A percentile compares a stretch with the other conserved stretches of the same genome.
Evolutionary conservation across 2,888 invertebrate genomes (phyloP).

Genomic region (Podotricha telesiphe): DNA sequence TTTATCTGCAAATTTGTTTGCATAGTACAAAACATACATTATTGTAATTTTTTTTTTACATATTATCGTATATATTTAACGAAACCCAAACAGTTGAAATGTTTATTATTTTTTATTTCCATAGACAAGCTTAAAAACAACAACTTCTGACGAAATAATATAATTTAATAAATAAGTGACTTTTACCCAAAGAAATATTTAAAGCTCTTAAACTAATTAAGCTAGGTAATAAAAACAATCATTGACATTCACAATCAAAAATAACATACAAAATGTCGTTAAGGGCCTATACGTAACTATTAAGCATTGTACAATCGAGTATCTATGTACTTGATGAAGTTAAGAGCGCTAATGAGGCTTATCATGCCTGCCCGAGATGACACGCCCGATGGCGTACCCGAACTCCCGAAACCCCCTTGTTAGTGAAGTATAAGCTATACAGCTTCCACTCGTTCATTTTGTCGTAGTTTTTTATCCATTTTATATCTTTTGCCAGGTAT

Average conservation of each 20-base stretch:
- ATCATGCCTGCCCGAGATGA: slow-evolving; percentile 68
- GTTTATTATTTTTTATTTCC: no score
- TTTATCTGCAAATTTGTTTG: no score
- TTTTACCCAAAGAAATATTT: no score
- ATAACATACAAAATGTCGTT: slow-evolving; percentile 31
- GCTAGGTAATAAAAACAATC: slow-evolving; percentile 41
- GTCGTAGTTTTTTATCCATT: slow-evolving; percentile 17
- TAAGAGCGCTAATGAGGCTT: slow-evolving; percentile 77
- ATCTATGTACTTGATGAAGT: slow-evolving; percentile 64
- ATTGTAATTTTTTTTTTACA: no score
- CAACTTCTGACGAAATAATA: no score
- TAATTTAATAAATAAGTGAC: no score
- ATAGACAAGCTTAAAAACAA: no score
- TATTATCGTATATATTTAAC: no score
- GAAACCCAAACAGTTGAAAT: no score
- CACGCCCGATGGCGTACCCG: slow-evolving; percentile 70
- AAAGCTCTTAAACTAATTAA: slow-evolving; percentile 32
- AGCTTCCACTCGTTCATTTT: slow-evolving; percentile 31
- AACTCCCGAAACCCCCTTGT: slow-evolving; percentile 59
- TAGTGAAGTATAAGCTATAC: slow-evolving; percentile 51
- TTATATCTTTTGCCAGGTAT: neutral
- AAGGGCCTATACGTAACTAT: slow-evolving; percentile 29
- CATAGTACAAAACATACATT: no score
- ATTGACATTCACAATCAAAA: slow-evolving; percentile 40
- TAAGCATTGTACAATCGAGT: slow-evolving; percentile 37